Base-by-base conservation (phyloP, 1,140 invertebrate genomes). In the Bombus difficillimus region DNA sequence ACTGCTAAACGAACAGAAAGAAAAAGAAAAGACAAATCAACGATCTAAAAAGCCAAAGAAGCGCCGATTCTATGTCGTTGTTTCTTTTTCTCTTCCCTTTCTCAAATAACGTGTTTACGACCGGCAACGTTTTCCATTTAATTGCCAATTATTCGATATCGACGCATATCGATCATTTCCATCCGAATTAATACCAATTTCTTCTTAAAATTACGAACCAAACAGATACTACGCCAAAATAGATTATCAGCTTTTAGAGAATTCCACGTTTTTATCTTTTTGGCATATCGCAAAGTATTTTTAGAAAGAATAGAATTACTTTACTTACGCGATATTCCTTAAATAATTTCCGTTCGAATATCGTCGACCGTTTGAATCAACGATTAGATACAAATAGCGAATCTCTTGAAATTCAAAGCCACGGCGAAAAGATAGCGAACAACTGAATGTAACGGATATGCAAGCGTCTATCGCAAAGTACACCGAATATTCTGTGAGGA, bases 1-100 rank as follows among this genome's bases (percentile, higher is more conserved):
- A 95, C 93, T 90, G 95, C 94, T 95, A 95, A 95, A 94, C 93
- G 91, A 95, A 95, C 93, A 95, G 94, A 95, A 95, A 95, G 91
- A 95, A 94, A 94, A 92, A 88, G 89, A 92, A 94, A 92, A 93
- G 93, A 93, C 92, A 94, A 94, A 95, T 94, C 86, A 94, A 92
- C 92, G 71, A 82, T 92, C 92, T 93, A 94, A 93, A 86, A 94
- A 95, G 92, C 92, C 82, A 93, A 92, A 92, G 76, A 93, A 90
- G 89, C 88, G 68, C 43, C 75, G 32, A 62, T 83, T 59, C 43
- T n/a, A 83, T 39, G 37, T 47, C 13, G 28, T 10, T 62, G 10
- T 43, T 10, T 43, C 41, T 9, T 57, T 12, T 13, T 10, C 9
- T 34, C n/a, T 13, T 32, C 37, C 25, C 25, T 18, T 13, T 1